phyloP scores from a whole-genome alignment of 2,888 invertebrate species.

The Xanthostigma xanthostigma region DNA sequence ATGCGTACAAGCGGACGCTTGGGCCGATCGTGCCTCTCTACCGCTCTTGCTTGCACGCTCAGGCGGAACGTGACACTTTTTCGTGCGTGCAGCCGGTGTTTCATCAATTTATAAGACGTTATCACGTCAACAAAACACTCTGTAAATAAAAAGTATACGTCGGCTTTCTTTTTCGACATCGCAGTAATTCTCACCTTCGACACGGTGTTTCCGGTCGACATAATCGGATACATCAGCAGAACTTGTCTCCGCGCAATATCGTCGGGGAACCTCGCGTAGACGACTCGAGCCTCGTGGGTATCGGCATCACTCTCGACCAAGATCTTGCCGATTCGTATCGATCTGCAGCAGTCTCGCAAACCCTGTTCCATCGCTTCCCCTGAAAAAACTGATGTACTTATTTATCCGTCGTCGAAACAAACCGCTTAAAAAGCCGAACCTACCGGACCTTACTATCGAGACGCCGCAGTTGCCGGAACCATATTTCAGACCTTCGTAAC shows the following conservation, averaged over 20 bases:
- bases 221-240: conserved; percentile 95
- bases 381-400: conserved; percentile 20
- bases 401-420: background rate
- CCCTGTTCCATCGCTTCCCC: conserved; percentile 41
- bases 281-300: conserved; percentile 90
- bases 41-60: too few species aligned
- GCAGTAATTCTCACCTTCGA: conserved; percentile 38
- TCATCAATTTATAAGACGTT: too few species aligned
- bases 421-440: background rate
- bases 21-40: too few species aligned
- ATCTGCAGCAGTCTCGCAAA: conserved; percentile 90
- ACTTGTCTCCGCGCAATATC: conserved; percentile 82
- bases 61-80: too few species aligned
- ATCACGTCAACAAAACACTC: too few species aligned
- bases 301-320: conserved; percentile 92
- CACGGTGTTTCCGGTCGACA: conserved; percentile 97
- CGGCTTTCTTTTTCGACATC: background rate
- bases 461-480: conserved; percentile 98
- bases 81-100: too few species aligned
- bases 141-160: too few species aligned
- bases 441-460: conserved; percentile 85
- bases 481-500: conserved; percentile 86
- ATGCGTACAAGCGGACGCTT: too few species aligned
- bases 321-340: conserved; percentile 97
- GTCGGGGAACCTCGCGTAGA: conserved; percentile 94